Percentiles rank a stretch among this genome's conserved stretches.
These are phyloP conservation scores for Rhabdomys dilectus DNA, from an alignment of 2,113 vertebrate species.

Conservation along the genomic window DNA sequence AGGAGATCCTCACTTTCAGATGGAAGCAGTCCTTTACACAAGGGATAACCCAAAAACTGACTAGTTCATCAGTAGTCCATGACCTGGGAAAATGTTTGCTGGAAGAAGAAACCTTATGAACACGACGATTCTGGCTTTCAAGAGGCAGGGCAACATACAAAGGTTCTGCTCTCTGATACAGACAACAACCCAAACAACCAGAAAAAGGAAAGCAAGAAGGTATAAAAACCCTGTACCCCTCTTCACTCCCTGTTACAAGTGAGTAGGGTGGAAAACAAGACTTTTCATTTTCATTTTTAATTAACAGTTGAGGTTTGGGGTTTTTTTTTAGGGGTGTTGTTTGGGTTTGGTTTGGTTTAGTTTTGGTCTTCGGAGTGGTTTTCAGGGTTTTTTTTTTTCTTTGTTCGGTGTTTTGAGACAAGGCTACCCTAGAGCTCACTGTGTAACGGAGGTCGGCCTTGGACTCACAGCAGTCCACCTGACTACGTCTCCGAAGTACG, in stretches of 20 bases:
- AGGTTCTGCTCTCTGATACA: not conserved
- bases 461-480: not conserved
- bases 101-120: not conserved
- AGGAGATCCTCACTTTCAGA: not conserved
- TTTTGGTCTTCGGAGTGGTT: not conserved
- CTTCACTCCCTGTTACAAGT: not conserved
- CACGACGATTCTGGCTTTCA: conserved; percentile 30
- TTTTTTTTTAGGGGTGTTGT: not conserved
- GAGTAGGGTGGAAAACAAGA: not conserved
- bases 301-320: not conserved
- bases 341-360: not conserved
- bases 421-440: not conserved
- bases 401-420: not conserved
- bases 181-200: not conserved
- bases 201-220: not conserved
- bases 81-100: not conserved
- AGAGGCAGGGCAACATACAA: not conserved
- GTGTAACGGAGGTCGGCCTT: not conserved
- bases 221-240: not conserved
- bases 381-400: not conserved
- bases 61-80: not conserved
- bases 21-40: conserved; percentile 18
- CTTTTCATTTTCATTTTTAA: not conserved
- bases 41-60: conserved; percentile 1
- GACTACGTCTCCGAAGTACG: not conserved